Evolutionary conservation across 2,888 invertebrate genomes (phyloP), one percentile per base, ranked within the genome.

Genomic region (Sthenelais limicola): DNA sequence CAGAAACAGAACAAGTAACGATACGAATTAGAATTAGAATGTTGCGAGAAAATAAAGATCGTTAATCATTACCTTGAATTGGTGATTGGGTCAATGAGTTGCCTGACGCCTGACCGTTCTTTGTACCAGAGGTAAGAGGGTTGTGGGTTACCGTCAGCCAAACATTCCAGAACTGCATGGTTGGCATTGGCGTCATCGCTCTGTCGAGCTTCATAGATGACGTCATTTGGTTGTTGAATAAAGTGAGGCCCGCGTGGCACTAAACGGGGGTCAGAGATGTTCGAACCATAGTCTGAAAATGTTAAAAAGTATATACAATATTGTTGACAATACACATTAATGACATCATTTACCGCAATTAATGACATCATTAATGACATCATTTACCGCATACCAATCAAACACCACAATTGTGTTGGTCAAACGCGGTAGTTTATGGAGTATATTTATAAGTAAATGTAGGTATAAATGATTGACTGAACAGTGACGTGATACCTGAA

Each of bases 221-320:
- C 93, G 84, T 94, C 92, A 18, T 90, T 90, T 0, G 97, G 97
- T 85, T 97, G 94, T 81, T 92, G 92, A 9, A 93, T 92, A 84
- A 98, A 96, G 83, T 91, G 93, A 3, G 98, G 98, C 0, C 97
- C 97, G 79, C 93, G 90, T 0, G 95, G 95, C 78, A 97, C 92
- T 82, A 92, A 91, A 74, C 92, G 91, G 0, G 93, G 93, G 87
- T 97, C 94, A 78, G 90, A 91, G 54, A 95, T 91, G 83, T 94
- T 93, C 68, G 95, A 86, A 0, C 97, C 97, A 88, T 96, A 97
- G 52, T 94, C 93, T 84, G 93, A 49, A n/a, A n/a, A n/a, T n/a
- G n/a, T n/a, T n/a, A n/a, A n/a, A n/a, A n/a, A n/a, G n/a, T n/a
- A n/a, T n/a, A n/a, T n/a, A n/a, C n/a, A n/a, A n/a, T n/a, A n/a